Evolutionary conservation across 1,140 invertebrate genomes (phyloP), one percentile per base, ranked within the genome.

Genomic region (Euglossa dilemma): DNA sequence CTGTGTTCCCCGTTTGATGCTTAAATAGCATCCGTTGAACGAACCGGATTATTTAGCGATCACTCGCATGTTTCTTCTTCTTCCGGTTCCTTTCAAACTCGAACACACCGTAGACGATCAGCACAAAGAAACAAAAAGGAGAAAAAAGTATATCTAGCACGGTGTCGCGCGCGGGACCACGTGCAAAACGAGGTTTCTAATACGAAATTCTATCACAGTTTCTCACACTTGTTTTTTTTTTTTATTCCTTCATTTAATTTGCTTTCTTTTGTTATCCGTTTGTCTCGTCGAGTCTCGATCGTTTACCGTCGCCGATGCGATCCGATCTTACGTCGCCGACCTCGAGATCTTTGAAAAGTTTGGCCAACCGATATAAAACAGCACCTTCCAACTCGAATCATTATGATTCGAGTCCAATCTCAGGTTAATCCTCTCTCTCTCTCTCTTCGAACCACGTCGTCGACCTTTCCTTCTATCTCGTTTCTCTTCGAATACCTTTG

Each of bases 141-240:
- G 20, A 23, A 56, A 67, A 23, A 67, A 69, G 57, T 47, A 74
- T 67, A 63, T 57, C 59, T 69, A 56, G 74, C 63, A 69, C 74
- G n/a, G 23, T 67, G 56, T 69, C 79, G 50, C 50, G 23, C 36
- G 70, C 28, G 11, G 23, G 47, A 74, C 47, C 12, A 45, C 28
- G 43, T 43, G 74, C 45, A 78, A 36, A 36, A 78, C 56, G 52
- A 52, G 67, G 75, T 83, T 36, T 81, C 71, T 83, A 85, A 87
- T 85, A 89, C 85, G 77, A 85, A 85, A 90, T 91, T 90, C 89
- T 92, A 91, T 92, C 89, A 92, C 90, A 92, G 90, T 90, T 85
- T 76, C 50, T 76, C 80, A 76, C 80, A 66, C 66, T 72, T 43
- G 61, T 20, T 28, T 11, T 66, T n/a, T n/a, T n/a, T n/a, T n/a